Percentiles rank a stretch among this genome's conserved stretches.
Conservation (phyloP, 2,113 vertebrate genomes). For the Tympanuchus pallidicinctus region DNA sequence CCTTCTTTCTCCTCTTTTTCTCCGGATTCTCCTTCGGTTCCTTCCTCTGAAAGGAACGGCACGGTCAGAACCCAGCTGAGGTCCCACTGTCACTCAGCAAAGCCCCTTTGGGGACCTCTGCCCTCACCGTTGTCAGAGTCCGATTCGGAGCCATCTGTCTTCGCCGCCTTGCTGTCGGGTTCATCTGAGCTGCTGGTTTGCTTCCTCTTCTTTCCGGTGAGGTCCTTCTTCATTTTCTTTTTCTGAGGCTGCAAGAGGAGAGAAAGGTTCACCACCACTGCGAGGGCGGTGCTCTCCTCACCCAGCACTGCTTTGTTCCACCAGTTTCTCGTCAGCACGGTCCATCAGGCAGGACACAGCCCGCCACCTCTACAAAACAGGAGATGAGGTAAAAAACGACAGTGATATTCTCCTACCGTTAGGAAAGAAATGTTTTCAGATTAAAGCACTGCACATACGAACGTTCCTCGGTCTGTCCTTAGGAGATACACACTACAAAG, state of each 20-base stretch:
- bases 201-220: constrained; percentile 59
- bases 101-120: rapidly evolving
- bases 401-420: rapidly evolving
- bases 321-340: not conserved
- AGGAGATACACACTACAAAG: not conserved
- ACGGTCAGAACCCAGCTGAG: not conserved
- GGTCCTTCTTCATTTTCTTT: constrained; percentile 62
- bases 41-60: constrained; percentile 71
- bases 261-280: not conserved
- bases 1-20: constrained; percentile 74
- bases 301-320: not conserved
- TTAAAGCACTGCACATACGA: not conserved
- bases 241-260: constrained; percentile 34
- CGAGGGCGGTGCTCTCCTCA: rapidly evolving
- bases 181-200: constrained; percentile 71
- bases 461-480: not conserved
- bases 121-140: constrained; percentile 78
- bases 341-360: not conserved
- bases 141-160: constrained; percentile 76
- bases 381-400: rapidly evolving
- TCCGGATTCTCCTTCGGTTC: constrained; percentile 73
- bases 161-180: constrained; percentile 72
- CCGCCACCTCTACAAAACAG: rapidly evolving
- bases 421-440: not conserved
- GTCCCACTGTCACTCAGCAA: rapidly evolving